Evolutionary conservation across 2,113 vertebrate species (phyloP).

Genomic region (Elephantulus edwardii): DNA sequence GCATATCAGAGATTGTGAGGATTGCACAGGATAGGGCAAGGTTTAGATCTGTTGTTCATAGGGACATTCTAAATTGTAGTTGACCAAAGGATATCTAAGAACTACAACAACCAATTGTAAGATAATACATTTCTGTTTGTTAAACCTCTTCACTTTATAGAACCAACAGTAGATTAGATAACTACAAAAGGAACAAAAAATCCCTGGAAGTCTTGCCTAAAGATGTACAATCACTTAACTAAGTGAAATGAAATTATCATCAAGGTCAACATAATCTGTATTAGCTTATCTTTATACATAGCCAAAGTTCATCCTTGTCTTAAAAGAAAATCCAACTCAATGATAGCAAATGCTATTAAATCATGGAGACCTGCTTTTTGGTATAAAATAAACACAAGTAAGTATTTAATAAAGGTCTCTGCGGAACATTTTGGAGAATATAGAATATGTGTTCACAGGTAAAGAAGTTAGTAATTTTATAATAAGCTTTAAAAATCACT

Average conservation of each 20-base stretch:
- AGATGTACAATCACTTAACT: background rate
- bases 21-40: no score
- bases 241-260: background rate
- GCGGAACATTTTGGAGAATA: constrained; percentile 18
- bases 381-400: background rate
- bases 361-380: background rate
- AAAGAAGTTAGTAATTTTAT: constrained; percentile 67
- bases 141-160: no score
- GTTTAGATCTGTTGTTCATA: no score
- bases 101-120: no score
- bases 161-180: no score
- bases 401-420: constrained; percentile 14
- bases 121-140: no score
- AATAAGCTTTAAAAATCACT: constrained; percentile 59
- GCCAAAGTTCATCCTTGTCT: background rate
- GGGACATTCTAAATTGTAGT: no score
- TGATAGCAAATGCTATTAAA: background rate
- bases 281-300: background rate
- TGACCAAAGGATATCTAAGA: no score
- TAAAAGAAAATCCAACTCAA: background rate
- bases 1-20: no score
- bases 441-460: constrained; percentile 21
- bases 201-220: background rate
- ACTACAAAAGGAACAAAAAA: background rate
- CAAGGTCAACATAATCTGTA: background rate